Conservation (phyloP, 2,888 invertebrate species). For the Mythimna impura region DNA sequence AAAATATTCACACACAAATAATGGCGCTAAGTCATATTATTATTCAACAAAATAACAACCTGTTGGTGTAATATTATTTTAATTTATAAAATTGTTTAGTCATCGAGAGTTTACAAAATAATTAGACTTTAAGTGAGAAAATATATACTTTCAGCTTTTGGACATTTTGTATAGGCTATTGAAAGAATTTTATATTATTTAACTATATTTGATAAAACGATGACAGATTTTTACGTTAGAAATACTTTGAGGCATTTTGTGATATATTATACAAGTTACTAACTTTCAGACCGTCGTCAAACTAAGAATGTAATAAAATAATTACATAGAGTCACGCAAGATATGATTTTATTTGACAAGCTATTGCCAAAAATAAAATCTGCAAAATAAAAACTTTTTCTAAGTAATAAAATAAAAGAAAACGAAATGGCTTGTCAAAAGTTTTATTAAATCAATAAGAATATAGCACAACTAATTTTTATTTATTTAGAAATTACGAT, state of each 20-base stretch:
- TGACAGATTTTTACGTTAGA: slow-evolving; percentile 12
- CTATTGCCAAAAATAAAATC: neutral
- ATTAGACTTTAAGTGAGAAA: neutral
- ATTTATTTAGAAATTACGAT: no score
- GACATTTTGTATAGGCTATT: neutral
- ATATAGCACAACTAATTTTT: no score
- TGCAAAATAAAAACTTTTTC: no score
- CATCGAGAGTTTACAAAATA: neutral
- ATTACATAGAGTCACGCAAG: neutral
- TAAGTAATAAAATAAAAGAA: no score
- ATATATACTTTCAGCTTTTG: neutral
- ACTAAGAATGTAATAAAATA: slow-evolving; percentile 13
- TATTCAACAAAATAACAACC: neutral
- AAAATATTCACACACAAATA: neutral
- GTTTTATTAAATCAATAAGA: no score
- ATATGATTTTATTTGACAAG: slow-evolving; percentile 12
- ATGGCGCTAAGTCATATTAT: neutral
- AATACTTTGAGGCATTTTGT: slow-evolving; percentile 6
- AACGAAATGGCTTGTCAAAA: no score
- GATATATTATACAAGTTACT: slow-evolving; percentile 14
- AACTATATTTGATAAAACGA: neutral
- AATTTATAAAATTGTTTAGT: neutral
- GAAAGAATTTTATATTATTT: neutral
- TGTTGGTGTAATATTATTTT: neutral
- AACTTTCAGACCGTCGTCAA: slow-evolving; percentile 30